These are phyloP conservation scores for Polydesmus complanatus DNA, from an alignment of 2,888 invertebrate genomes.

Conservation along the genomic window DNA sequence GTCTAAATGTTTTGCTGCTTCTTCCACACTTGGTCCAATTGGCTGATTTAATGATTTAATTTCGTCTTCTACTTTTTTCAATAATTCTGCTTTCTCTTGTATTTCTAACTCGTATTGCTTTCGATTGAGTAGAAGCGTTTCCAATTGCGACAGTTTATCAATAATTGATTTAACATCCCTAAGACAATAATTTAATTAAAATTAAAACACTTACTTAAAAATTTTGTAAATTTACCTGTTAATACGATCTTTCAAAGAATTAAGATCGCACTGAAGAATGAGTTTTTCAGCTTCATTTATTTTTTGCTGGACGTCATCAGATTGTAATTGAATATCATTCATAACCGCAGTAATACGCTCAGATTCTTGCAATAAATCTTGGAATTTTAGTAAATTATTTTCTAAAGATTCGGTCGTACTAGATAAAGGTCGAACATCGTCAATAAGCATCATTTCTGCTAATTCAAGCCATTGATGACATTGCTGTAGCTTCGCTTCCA, in stretches of 20 bases:
- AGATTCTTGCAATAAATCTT: slow-evolving; percentile 25
- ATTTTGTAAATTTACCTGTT: slow-evolving; percentile 26
- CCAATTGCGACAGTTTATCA: slow-evolving; percentile 31
- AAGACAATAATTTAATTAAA: neutral
- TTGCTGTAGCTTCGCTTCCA: slow-evolving; percentile 65
- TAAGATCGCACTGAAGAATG: slow-evolving; percentile 63
- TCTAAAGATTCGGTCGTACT: slow-evolving; percentile 61
- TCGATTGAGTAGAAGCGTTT: slow-evolving; percentile 56
- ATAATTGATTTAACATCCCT: slow-evolving; percentile 1
- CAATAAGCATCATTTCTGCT: slow-evolving; percentile 70
- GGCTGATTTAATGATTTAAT: slow-evolving; percentile 70
- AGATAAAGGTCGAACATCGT: slow-evolving; percentile 57
- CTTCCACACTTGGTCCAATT: slow-evolving; percentile 72
- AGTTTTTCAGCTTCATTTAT: slow-evolving; percentile 74
- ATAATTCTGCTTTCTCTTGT: slow-evolving; percentile 62
- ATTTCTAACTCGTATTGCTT: slow-evolving; percentile 67
- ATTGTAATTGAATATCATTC: slow-evolving; percentile 60
- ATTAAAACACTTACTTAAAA: neutral
- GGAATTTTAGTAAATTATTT: slow-evolving; percentile 62
- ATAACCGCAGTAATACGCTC: slow-evolving; percentile 47
- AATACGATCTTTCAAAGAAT: slow-evolving; percentile 62
- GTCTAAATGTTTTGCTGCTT: slow-evolving; percentile 60
- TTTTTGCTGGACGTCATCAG: slow-evolving; percentile 61
- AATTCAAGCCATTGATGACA: slow-evolving; percentile 80
- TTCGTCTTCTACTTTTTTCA: slow-evolving; percentile 67